These are phyloP conservation scores for Numenius arquata DNA, from an alignment of 2,113 vertebrate species.

Conservation along the genomic window DNA sequence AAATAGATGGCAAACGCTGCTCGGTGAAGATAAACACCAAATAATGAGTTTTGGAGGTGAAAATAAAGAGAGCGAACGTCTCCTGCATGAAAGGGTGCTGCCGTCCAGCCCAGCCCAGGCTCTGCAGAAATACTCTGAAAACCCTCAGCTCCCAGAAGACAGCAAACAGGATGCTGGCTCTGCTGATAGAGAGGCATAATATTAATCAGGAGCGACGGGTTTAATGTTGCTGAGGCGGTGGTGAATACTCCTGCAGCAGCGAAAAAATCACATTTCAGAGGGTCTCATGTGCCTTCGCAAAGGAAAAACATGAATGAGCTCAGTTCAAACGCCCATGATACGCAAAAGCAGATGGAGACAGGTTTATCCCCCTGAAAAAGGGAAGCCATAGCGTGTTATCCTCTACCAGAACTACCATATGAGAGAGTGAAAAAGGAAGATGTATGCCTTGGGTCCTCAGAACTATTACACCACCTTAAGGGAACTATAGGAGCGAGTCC, in stretches of 20 bases:
- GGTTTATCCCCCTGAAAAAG: background rate
- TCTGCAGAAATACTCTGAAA: background rate
- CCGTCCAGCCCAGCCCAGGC: background rate
- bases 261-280: background rate
- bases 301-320: background rate
- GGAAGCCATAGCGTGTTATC: background rate
- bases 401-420: background rate
- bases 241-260: background rate
- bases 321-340: background rate
- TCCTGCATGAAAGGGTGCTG: background rate
- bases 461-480: background rate
- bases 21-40: conserved; percentile 22
- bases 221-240: background rate
- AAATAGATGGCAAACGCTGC: background rate
- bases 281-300: background rate
- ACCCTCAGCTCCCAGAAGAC: conserved; percentile 6
- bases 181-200: background rate
- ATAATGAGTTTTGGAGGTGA: background rate
- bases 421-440: background rate
- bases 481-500: background rate
- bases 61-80: background rate
- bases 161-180: conserved; percentile 12
- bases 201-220: conserved; percentile 12
- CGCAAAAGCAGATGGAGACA: background rate
- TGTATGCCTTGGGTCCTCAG: background rate